Evolutionary conservation across 2,113 vertebrate genomes (phyloP).

Genomic region (Rhinoptilus africanus): DNA sequence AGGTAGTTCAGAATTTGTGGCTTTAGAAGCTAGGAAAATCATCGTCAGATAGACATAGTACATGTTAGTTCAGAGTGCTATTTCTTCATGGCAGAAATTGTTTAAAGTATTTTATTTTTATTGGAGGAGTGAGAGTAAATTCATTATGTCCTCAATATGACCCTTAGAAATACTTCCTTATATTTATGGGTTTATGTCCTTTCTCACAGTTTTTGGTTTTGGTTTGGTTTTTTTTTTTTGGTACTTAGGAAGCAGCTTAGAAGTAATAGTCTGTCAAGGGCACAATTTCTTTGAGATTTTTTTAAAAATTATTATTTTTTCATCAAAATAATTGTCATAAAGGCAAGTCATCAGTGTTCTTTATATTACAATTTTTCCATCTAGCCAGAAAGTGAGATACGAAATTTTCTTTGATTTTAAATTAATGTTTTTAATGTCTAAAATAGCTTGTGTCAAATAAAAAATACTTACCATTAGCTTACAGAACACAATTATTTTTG

Average conservation of each 20-base stretch:
- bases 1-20: constrained; percentile 27
- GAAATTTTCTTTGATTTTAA: neutral
- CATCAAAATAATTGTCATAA: neutral
- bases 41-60: neutral
- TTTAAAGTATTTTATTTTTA: constrained; percentile 64
- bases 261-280: neutral
- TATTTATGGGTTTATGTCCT: constrained; percentile 27
- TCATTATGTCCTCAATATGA: constrained; percentile 64
- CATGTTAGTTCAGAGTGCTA: neutral
- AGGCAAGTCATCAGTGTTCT: neutral
- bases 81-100: constrained; percentile 48
- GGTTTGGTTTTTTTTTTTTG: neutral
- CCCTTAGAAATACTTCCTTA: constrained; percentile 62
- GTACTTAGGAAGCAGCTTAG: neutral
- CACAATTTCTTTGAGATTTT: neutral
- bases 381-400: neutral
- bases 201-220: neutral
- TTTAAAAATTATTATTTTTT: neutral
- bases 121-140: constrained; percentile 62
- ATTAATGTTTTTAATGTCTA: neutral
- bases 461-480: neutral
- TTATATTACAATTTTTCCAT: neutral
- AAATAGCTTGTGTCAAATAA: neutral
- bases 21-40: constrained; percentile 10
- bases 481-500: neutral